Conservation (phyloP, 2,113 vertebrate species). For the Myiagra hebetior region DNA sequence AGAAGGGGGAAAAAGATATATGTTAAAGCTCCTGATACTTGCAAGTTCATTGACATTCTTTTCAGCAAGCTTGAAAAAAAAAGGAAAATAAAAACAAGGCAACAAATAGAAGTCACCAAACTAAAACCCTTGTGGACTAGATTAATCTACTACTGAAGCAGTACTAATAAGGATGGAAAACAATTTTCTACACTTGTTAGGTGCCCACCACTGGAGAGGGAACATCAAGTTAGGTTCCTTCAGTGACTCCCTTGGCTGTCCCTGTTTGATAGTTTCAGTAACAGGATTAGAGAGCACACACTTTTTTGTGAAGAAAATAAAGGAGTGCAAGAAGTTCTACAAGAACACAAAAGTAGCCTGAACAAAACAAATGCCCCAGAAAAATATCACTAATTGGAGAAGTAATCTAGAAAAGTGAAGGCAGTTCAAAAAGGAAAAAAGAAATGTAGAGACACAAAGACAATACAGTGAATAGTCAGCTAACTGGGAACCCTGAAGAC, state of each 20-base stretch:
- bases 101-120: background rate
- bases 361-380: background rate
- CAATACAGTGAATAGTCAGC: background rate
- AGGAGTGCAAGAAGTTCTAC: background rate
- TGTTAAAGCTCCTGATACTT: background rate
- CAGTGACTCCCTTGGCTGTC: background rate
- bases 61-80: background rate
- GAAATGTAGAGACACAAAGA: background rate
- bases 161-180: background rate
- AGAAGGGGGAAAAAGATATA: fast-evolving
- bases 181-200: background rate
- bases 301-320: background rate
- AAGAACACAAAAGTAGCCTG: background rate
- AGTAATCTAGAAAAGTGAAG: background rate
- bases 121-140: background rate
- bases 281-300: background rate
- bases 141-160: background rate
- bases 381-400: background rate
- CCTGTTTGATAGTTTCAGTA: background rate
- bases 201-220: background rate
- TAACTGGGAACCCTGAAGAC: background rate
- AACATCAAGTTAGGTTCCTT: background rate
- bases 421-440: background rate
- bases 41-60: background rate
- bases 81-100: background rate